A percentile compares a stretch with the other conserved stretches of the same genome.
These are phyloP conservation scores for Psilopsiagon aurifrons DNA, from an alignment of 2,113 vertebrate species.

Conservation along the genomic window DNA sequence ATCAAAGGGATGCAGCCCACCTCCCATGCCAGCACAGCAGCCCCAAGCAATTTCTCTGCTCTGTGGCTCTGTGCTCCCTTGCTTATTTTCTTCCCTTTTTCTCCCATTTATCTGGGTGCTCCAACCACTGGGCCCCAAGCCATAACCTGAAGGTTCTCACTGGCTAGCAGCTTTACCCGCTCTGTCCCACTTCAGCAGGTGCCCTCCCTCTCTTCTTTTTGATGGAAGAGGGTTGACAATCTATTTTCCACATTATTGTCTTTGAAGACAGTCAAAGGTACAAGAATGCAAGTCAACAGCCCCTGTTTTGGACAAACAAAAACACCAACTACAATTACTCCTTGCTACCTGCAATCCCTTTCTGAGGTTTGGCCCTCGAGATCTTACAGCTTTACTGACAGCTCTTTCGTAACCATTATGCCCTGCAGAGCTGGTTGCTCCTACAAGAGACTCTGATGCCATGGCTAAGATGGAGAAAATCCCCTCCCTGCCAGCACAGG, in stretches of 20 bases:
- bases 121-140: not conserved
- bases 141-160: rapidly evolving
- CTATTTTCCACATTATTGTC: not conserved
- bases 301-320: not conserved
- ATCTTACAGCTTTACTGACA: not conserved
- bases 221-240: not conserved
- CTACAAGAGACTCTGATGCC: rapidly evolving
- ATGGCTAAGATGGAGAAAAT: not conserved
- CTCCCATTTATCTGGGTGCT: not conserved
- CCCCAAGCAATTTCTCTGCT: rapidly evolving
- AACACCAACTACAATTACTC: rapidly evolving
- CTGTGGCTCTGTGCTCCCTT: not conserved
- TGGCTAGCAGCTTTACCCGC: not conserved
- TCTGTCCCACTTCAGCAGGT: not conserved
- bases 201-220: not conserved
- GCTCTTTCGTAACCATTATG: not conserved
- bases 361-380: not conserved
- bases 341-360: not conserved
- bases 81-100: rapidly evolving
- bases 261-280: not conserved
- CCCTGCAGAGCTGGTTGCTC: not conserved
- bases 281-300: not conserved
- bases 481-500: not conserved
- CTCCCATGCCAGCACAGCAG: not conserved
- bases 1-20: not conserved